These are phyloP conservation scores for Clarias macrocephalus DNA, from an alignment of 2,113 vertebrate genomes.

Conservation along the genomic window DNA sequence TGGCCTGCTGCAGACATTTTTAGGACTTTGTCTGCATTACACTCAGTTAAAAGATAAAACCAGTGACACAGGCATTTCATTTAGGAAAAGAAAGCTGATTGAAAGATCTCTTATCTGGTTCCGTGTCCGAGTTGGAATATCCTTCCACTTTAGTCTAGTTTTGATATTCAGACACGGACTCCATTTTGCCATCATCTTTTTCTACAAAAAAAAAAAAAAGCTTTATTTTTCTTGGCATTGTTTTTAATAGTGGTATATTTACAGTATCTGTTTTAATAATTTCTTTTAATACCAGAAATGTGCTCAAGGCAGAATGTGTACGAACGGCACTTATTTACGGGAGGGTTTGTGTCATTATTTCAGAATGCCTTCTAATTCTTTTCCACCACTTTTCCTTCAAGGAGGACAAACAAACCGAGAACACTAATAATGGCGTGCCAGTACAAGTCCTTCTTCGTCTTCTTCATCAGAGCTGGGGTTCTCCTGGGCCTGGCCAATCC, in stretches of 20 bases:
- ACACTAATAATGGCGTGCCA: conserved; percentile 89
- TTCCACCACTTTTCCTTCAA: conserved; percentile 69
- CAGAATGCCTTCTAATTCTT: conserved; percentile 65
- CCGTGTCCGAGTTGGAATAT: conserved; percentile 43
- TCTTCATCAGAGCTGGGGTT: conserved; percentile 88
- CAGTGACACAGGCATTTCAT: conserved; percentile 56
- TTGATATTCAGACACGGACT: conserved; percentile 31
- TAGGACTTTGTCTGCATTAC: conserved; percentile 66
- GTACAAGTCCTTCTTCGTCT: conserved; percentile 88
- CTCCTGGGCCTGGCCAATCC: conserved; percentile 87
- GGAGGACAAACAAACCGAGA: conserved; percentile 72
- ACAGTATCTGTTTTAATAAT: conserved; percentile 31
- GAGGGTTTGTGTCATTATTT: conserved; percentile 58
- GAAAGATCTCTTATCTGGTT: conserved; percentile 57
- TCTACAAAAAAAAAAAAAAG: not conserved
- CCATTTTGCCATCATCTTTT: not conserved
- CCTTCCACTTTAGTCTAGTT: conserved; percentile 47
- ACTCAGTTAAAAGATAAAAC: conserved; percentile 50
- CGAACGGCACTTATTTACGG: conserved; percentile 63
- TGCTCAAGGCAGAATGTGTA: conserved; percentile 61
- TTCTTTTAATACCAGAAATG: conserved; percentile 57
- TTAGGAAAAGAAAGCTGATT: conserved; percentile 50
- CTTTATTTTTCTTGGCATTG: not conserved
- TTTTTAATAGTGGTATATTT: conserved; percentile 38
- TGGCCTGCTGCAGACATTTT: conserved; percentile 56